phyloP scores from a whole-genome alignment of 1,140 invertebrate genomes.

The Trichonephila clavata region DNA sequence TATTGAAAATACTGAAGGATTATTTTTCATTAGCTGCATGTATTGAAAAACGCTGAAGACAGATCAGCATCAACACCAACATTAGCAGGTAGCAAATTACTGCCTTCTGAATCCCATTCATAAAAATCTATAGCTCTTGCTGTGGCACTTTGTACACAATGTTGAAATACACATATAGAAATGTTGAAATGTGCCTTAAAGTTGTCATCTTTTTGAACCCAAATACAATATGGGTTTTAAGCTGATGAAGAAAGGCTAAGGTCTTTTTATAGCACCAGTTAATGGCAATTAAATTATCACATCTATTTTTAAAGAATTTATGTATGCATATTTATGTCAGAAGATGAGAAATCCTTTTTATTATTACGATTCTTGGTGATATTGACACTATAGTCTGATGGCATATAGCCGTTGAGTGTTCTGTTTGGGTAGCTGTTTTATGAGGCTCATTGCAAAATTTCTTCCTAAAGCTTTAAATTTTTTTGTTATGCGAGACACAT shows the following conservation, averaged over 20 bases:
- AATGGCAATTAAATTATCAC: constrained; percentile 25
- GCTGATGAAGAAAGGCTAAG: not conserved
- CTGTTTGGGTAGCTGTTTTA: constrained; percentile 55
- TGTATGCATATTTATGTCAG: constrained; percentile 43
- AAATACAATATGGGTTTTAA: not conserved
- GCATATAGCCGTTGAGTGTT: constrained; percentile 7
- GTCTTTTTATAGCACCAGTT: constrained; percentile 16
- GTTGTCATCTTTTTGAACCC: constrained; percentile 5
- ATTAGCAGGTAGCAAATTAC: not conserved
- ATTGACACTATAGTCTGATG: constrained; percentile 59
- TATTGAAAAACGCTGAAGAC: not conserved
- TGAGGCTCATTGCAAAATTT: not conserved
- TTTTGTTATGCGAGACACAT: not conserved
- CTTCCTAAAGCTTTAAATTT: constrained; percentile 23
- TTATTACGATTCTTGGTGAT: constrained; percentile 10
- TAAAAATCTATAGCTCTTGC: not conserved
- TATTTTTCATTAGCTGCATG: not conserved
- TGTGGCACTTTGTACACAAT: not conserved
- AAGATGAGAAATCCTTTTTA: constrained; percentile 54
- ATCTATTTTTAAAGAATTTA: constrained; percentile 31
- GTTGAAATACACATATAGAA: not conserved
- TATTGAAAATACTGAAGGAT: constrained; percentile 43
- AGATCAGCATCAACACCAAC: constrained; percentile 5
- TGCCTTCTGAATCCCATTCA: not conserved
- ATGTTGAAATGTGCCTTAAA: not conserved